A percentile compares a stretch with the other conserved stretches of the same genome.
Conservation (phyloP, 2,888 invertebrate genomes). For the Drosophila sordidapex region DNA sequence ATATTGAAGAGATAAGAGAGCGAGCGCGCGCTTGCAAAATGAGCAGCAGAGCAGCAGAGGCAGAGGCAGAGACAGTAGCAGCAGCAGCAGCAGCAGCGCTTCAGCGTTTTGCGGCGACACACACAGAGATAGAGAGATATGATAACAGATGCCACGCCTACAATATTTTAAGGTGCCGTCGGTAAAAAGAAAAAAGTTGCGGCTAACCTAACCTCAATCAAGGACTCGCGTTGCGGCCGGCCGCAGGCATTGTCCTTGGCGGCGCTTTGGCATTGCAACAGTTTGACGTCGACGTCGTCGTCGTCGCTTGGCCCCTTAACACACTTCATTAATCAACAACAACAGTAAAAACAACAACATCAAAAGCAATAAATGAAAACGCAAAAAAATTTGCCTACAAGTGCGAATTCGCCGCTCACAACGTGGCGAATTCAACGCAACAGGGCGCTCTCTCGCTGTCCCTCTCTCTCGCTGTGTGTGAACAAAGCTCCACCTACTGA, state of each 20-base stretch:
- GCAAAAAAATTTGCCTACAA: slow-evolving; percentile 22
- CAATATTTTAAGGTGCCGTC: slow-evolving; percentile 32
- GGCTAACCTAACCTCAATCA: slow-evolving; percentile 62
- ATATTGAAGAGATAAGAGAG: slow-evolving; percentile 65
- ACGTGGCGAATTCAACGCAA: slow-evolving; percentile 35
- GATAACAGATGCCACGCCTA: slow-evolving; percentile 75
- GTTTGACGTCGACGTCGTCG: slow-evolving; percentile 31
- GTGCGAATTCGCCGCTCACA: slow-evolving; percentile 41
- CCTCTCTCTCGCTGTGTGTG: slow-evolving; percentile 1
- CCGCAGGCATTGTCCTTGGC: slow-evolving; percentile 74
- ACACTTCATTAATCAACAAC: slow-evolving; percentile 83
- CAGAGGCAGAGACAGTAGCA: slow-evolving; percentile 44
- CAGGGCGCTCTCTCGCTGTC: slow-evolving; percentile 4
- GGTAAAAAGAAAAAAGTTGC: slow-evolving; percentile 36
- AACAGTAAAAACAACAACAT: slow-evolving; percentile 48
- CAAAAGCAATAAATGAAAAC: slow-evolving; percentile 40
- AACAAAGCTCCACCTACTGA: slow-evolving; percentile 76
- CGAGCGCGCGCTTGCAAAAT: slow-evolving; percentile 57
- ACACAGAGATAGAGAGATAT: slow-evolving; percentile 71
- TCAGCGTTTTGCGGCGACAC: slow-evolving; percentile 62
- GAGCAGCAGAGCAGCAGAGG: slow-evolving; percentile 57
- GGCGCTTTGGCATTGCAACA: slow-evolving; percentile 35
- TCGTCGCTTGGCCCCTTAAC: slow-evolving; percentile 83
- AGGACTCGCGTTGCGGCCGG: slow-evolving; percentile 62
- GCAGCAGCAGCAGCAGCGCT: slow-evolving; percentile 29